Conservation (phyloP, 2,113 vertebrate species). For the Passerina amoena region DNA sequence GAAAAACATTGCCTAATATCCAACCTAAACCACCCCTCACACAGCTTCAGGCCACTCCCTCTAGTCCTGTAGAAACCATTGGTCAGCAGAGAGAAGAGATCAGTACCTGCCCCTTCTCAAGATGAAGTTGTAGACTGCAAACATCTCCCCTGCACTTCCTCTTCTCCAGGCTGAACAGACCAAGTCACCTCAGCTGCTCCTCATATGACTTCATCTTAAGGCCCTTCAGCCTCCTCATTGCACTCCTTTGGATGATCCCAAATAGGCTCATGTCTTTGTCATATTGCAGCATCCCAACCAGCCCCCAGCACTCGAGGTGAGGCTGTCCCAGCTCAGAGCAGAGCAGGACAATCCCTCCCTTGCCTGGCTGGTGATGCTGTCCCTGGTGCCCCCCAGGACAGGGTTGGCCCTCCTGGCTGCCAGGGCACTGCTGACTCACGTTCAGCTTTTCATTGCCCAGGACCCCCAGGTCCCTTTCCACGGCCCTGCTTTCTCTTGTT, state of each 20-base stretch:
- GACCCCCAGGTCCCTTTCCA: neutral
- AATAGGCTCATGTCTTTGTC: neutral
- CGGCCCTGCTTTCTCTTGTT: neutral
- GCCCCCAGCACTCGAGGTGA: neutral
- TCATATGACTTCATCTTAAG: neutral
- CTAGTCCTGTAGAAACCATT: too few species aligned
- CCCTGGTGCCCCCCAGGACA: neutral
- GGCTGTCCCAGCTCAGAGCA: neutral
- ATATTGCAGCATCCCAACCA: rapidly evolving
- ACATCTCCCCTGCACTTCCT: neutral
- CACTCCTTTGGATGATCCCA: neutral
- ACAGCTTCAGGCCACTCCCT: neutral
- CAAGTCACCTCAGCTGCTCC: neutral
- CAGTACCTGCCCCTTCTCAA: neutral
- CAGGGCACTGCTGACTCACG: neutral
- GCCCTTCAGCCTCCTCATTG: neutral
- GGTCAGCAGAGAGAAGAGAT: neutral
- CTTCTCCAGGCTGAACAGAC: neutral
- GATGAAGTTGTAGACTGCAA: neutral
- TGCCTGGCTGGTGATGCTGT: rapidly evolving
- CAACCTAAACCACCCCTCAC: neutral
- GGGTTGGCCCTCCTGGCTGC: neutral
- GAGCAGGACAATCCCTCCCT: neutral
- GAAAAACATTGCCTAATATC: neutral
- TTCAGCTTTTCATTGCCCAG: neutral